Base-by-base conservation (phyloP, 2,797 vertebrate genomes). In the Ambastaia sidthimunki region DNA sequence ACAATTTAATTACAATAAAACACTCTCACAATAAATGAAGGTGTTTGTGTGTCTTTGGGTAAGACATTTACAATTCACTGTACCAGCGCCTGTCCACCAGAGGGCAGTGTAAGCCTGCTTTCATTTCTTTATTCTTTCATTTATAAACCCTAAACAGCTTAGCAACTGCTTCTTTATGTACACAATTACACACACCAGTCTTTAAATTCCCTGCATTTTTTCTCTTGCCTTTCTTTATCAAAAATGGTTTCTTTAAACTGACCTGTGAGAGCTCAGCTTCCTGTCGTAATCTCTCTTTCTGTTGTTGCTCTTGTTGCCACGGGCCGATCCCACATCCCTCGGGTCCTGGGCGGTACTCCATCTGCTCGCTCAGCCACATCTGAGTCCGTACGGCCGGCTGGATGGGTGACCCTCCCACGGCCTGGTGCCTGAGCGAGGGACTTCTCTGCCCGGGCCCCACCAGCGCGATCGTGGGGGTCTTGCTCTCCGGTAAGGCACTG, bases 351-450 rank as follows among this genome's bases (percentile, higher is more conserved):
- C 93, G 91, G 87, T 92, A 93, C 86, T 96, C 97, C 92, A 98
- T 89, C 91, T 98, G 97, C 74, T 98, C 96, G 0, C 95, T 97
- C 71, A 98, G 94, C 97, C 97, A 98, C 96, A 97, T 96, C 79
- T 98, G 96, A 34, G 97, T 98, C 79, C 96, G 93, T 34, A 97
- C 90, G 0, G 96, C 95, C 0, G 97, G 93, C 86, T 97, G 95
- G 48, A 96, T 95, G 7, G 96, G 95, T 34, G 95, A 90, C 10
- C 92, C 93, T 0, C 92, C 89, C 69, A 95, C 94, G 3, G 93
- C 82, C 85, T 94, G 95, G 0, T 93, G 94, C 0, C 91, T 93
- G 66, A 95, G 88, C 0, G 92, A 84, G 4, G 89, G 82, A 0
- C 92, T 94, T 75, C 90, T 90, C 41, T 91, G 91, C n/a, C 90